phyloP scores from a whole-genome alignment of 1,140 invertebrate genomes.

The Ceratosolen fusciceps region DNA sequence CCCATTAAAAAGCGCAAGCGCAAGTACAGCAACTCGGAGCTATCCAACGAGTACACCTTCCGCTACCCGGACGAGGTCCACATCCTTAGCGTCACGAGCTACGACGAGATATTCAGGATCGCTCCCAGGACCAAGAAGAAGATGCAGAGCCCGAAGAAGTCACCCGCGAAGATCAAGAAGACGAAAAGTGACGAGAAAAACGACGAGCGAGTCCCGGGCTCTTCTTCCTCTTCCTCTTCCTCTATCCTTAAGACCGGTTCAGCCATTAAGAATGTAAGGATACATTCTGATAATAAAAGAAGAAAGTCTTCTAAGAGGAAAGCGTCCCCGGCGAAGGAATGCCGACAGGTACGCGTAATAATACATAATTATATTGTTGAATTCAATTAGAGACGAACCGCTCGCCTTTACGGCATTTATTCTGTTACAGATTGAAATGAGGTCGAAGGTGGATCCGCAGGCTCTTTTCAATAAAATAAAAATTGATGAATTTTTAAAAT shows the following conservation, averaged over 20 bases:
- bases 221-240: no score
- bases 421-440: slow-evolving; percentile 54
- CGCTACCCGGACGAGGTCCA: slow-evolving; percentile 42
- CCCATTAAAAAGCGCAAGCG: slow-evolving; percentile 56
- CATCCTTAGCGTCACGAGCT: slow-evolving; percentile 49
- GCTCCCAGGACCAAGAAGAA: slow-evolving; percentile 55
- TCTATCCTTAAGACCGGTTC: slow-evolving; percentile 51
- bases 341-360: slow-evolving; percentile 53
- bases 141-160: slow-evolving; percentile 48
- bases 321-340: slow-evolving; percentile 48
- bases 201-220: slow-evolving; percentile 51
- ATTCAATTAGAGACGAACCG: no score
- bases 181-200: slow-evolving; percentile 26
- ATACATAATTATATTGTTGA: no score
- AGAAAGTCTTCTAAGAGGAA: slow-evolving; percentile 54
- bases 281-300: slow-evolving; percentile 44
- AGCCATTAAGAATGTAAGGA: slow-evolving; percentile 7
- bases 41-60: slow-evolving; percentile 47
- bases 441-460: slow-evolving; percentile 53
- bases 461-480: slow-evolving; percentile 56
- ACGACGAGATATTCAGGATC: slow-evolving; percentile 61
- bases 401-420: neutral
- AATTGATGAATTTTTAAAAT: slow-evolving; percentile 59
- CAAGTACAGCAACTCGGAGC: slow-evolving; percentile 56
- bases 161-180: slow-evolving; percentile 44